phyloP scores from a whole-genome alignment of 2,888 invertebrate species.

The Aporophyla lueneburgensis region DNA sequence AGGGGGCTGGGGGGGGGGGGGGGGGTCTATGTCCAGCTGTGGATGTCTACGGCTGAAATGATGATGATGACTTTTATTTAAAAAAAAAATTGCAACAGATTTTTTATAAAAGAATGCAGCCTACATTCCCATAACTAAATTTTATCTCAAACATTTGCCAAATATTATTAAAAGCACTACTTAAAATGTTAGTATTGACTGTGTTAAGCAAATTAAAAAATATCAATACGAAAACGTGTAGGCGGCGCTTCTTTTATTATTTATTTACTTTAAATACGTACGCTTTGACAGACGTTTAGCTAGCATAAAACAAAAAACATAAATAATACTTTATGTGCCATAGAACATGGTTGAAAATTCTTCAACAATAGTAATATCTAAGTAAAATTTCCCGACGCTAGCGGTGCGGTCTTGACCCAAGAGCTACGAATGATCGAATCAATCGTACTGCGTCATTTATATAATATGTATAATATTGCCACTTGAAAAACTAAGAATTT shows the following conservation, averaged over 20 bases:
- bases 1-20: too few species aligned
- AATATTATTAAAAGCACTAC: constrained; percentile 41
- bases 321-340: constrained; percentile 56
- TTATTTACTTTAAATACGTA: constrained; percentile 71
- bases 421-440: constrained; percentile 74
- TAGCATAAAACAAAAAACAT: constrained; percentile 43
- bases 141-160: constrained; percentile 15
- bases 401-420: constrained; percentile 73
- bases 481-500: constrained; percentile 35
- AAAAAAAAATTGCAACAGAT: too few species aligned
- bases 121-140: not conserved
- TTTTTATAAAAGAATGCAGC: too few species aligned
- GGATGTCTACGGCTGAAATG: too few species aligned
- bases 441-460: constrained; percentile 68
- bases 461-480: constrained; percentile 34
- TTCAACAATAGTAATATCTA: constrained; percentile 33
- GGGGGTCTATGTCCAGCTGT: too few species aligned
- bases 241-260: constrained; percentile 69
- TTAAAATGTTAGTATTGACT: constrained; percentile 53
- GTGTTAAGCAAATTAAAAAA: constrained; percentile 64
- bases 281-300: constrained; percentile 65
- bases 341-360: constrained; percentile 66
- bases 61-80: too few species aligned
- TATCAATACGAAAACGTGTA: constrained; percentile 57
- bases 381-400: constrained; percentile 71